Evolutionary conservation across 2,797 vertebrate genomes (phyloP).

Genomic region (Enteromius treurensis): DNA sequence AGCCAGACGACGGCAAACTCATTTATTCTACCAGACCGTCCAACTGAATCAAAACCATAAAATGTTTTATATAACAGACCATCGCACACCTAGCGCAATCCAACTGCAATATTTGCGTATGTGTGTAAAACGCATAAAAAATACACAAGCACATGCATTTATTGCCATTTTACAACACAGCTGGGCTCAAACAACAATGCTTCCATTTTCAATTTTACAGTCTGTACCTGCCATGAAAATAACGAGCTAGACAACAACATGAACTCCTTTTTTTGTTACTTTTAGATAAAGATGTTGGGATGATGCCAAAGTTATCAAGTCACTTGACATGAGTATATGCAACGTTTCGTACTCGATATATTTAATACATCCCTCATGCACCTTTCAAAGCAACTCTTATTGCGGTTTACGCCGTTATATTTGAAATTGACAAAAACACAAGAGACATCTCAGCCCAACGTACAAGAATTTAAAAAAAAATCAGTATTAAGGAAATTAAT

Average conservation of each 20-base stretch:
- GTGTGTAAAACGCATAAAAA: background rate
- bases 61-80: slow-evolving; percentile 6
- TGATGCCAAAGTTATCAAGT: background rate
- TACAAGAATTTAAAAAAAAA: background rate
- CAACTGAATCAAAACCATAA: background rate
- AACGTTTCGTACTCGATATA: background rate
- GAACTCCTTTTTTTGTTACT: background rate
- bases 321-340: background rate
- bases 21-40: background rate
- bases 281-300: background rate
- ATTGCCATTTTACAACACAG: background rate
- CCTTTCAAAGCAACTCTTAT: background rate
- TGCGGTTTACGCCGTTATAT: background rate
- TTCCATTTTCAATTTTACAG: background rate
- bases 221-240: background rate
- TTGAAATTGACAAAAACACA: background rate
- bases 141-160: background rate
- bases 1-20: background rate
- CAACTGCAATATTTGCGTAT: background rate
- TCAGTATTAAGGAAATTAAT: too few relatives aligned
- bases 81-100: slow-evolving; percentile 4
- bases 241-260: background rate
- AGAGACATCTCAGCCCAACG: background rate
- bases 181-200: background rate
- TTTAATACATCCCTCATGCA: background rate